Base-by-base conservation (phyloP, 2,888 invertebrate species). In the Coecobrya sp. region DNA sequence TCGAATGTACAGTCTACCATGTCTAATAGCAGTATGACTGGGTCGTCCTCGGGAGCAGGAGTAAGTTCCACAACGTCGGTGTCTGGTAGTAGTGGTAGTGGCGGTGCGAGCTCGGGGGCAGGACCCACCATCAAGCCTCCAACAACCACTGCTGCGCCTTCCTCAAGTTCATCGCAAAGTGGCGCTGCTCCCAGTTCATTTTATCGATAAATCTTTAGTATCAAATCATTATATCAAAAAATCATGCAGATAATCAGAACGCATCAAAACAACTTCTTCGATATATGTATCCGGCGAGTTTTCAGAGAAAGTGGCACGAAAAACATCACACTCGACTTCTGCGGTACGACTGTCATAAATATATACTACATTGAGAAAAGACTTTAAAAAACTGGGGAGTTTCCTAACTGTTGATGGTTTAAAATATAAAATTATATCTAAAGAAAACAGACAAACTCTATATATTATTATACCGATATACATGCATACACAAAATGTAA, bases 21-120 rank as follows among this genome's bases (percentile, higher is more conserved):
- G 94, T 94, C 95, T 94, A 95, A 95, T 95, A 85, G 95, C 94
- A 36, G 95, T 93, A 84, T 94, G 93, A 93, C 95, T 95, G 81
- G 95, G 94, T 84, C 95, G 94, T 42, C 95, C 95, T 30, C 96
- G 95, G 95, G 90, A 62, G 52, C 91, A 25, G 68, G 89, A 65
- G 36, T 82, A 25, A 81, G 68, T 59, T 68, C 84, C 19, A 68
- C 79, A n/a, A 55, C 81, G 3, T 10, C 59, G 1, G 65, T 68
- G 36, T 45, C 91, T 10, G 59, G 82, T 11, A 55, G 68, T 13
- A 82, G 81, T 76, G 42, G 76, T 49, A 49, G 79, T 81, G 81
- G 59, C 13, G 55, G 55, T 27, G 13, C 49, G 36, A 85, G 81
- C 27, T 42, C 81, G 27, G 87, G 73, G 30, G 68, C 90, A 27